Percentiles rank a stretch among this genome's conserved stretches.
Conservation (phyloP, 2,888 invertebrate genomes). For the Anthrax anthrax region DNA sequence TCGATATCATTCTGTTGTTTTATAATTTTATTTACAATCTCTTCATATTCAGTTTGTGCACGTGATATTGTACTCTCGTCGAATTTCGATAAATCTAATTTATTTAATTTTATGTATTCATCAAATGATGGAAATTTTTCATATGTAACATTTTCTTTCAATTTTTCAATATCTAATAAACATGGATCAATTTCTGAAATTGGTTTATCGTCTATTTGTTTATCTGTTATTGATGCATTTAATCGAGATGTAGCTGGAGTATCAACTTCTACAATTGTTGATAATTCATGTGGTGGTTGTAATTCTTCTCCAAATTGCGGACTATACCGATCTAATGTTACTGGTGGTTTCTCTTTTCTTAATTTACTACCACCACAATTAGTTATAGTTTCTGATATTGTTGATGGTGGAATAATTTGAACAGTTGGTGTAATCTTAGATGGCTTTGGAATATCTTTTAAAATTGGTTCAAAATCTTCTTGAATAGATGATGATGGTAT, state of each 20-base stretch:
- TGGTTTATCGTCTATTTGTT: background rate
- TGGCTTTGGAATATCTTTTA: constrained; percentile 29
- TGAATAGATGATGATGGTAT: background rate
- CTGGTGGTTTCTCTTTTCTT: constrained; percentile 20
- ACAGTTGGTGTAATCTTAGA: background rate
- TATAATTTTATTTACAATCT: constrained; percentile 13
- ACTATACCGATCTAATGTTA: constrained; percentile 26
- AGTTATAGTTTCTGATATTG: no score
- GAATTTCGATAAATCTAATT: constrained; percentile 25
- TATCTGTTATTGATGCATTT: constrained; percentile 7
- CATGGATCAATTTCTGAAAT: background rate
- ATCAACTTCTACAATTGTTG: constrained; percentile 53
- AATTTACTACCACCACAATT: background rate
- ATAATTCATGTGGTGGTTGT: constrained; percentile 41
- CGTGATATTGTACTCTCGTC: constrained; percentile 35
- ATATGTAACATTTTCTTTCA: background rate
- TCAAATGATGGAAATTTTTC: constrained; percentile 24
- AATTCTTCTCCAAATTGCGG: constrained; percentile 26
- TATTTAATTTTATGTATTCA: constrained; percentile 38
- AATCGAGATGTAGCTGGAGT: constrained; percentile 43
- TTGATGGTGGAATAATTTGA: constrained; percentile 9
- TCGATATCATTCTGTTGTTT: background rate
- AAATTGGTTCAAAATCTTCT: constrained; percentile 22
- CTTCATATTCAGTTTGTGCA: constrained; percentile 26
- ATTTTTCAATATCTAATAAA: background rate